Evolutionary conservation across 1,140 invertebrate genomes (phyloP).

Genomic region (Halyomorpha halys): DNA sequence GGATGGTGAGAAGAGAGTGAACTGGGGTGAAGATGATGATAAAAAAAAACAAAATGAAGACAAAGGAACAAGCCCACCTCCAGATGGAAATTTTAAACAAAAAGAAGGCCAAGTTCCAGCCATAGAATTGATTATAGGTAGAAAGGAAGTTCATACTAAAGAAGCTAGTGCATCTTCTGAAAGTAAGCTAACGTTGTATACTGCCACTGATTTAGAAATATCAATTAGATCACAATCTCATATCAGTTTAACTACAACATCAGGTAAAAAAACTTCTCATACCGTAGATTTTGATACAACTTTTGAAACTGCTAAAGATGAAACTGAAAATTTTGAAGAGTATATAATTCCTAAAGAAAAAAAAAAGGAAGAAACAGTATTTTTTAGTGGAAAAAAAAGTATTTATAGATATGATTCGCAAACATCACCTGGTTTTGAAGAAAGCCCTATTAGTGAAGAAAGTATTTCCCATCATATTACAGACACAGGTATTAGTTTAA

Average conservation of each 20-base stretch:
- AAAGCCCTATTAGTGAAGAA: slow-evolving; percentile 40
- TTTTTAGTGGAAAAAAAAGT: slow-evolving; percentile 41
- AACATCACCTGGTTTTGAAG: slow-evolving; percentile 33
- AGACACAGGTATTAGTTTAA: slow-evolving; percentile 43
- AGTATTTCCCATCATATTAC: slow-evolving; percentile 42
- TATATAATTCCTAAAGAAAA: slow-evolving; percentile 37
- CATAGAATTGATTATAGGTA: slow-evolving; percentile 41
- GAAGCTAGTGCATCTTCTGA: slow-evolving; percentile 42
- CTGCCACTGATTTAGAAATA: slow-evolving; percentile 41
- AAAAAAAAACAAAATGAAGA: slow-evolving; percentile 27
- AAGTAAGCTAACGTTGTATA: slow-evolving; percentile 40
- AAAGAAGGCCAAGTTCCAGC: slow-evolving; percentile 21
- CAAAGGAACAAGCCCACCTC: slow-evolving; percentile 38
- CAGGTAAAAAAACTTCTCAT: slow-evolving; percentile 38
- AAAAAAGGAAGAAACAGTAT: slow-evolving; percentile 41
- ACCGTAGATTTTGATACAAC: slow-evolving; percentile 38
- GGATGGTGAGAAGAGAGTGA: slow-evolving; percentile 30
- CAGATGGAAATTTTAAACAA: slow-evolving; percentile 8
- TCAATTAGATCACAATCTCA: slow-evolving; percentile 43
- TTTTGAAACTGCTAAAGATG: slow-evolving; percentile 33
- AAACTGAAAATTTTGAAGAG: slow-evolving; percentile 27
- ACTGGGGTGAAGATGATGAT: slow-evolving; percentile 21
- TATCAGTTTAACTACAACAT: slow-evolving; percentile 39
- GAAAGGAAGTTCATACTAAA: slow-evolving; percentile 41
- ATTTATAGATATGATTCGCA: slow-evolving; percentile 39